Percentiles rank a stretch among this genome's conserved stretches.
These are phyloP conservation scores for Scleropages formosus DNA, from an alignment of 2,797 vertebrate species.

Conservation along the genomic window DNA sequence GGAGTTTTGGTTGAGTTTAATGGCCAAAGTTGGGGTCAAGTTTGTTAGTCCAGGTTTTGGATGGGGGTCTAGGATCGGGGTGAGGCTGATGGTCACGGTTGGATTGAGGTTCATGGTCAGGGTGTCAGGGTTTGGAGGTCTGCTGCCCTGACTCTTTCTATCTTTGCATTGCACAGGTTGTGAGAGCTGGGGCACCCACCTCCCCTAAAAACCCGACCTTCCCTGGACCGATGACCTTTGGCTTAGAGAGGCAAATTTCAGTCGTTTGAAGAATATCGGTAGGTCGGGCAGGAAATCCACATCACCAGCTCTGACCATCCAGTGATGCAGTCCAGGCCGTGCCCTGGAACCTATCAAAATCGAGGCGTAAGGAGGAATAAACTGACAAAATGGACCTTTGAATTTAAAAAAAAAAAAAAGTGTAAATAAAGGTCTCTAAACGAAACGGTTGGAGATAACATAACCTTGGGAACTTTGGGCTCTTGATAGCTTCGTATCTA, in stretches of 20 bases:
- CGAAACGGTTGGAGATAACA: not conserved
- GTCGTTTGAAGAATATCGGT: constrained; percentile 59
- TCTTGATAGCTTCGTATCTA: constrained; percentile 12
- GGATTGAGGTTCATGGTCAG: constrained; percentile 22
- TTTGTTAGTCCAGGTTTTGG: not conserved
- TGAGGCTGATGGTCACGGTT: not conserved
- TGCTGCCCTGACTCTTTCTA: constrained; percentile 79
- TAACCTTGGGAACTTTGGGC: constrained; percentile 24
- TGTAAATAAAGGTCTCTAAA: constrained; percentile 3
- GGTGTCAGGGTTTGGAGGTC: constrained; percentile 59
- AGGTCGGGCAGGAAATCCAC: constrained; percentile 53
- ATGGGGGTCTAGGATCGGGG: not conserved
- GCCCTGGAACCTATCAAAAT: constrained; percentile 39
- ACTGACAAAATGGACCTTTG: constrained; percentile 25
- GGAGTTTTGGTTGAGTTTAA: not conserved
- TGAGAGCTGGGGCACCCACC: constrained; percentile 71
- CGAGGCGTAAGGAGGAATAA: constrained; percentile 37
- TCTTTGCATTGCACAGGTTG: constrained; percentile 82
- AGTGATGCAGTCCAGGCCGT: constrained; percentile 56
- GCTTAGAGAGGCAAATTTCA: constrained; percentile 67
- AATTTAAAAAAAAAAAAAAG: constrained; percentile 6
- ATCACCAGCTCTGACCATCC: constrained; percentile 43
- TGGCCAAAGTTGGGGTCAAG: not conserved
- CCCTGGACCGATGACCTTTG: constrained; percentile 62
- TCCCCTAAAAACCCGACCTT: constrained; percentile 58